Evolutionary conservation across 2,888 invertebrate genomes (phyloP), one percentile per base, ranked within the genome.

Genomic region (Drosophila percnosoma): DNA sequence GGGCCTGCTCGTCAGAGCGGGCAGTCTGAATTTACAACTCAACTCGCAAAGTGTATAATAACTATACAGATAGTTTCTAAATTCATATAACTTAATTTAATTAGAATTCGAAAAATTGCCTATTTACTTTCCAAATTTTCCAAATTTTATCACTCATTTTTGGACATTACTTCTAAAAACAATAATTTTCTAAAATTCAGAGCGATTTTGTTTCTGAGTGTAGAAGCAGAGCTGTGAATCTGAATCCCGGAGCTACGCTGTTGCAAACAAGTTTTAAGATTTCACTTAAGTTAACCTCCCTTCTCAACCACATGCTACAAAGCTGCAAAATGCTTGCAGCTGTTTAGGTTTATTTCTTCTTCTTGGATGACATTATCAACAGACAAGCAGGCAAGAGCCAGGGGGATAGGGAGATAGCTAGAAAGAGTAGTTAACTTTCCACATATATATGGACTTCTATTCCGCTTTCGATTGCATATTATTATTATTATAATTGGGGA

Each of bases 311-410:
- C 18, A 27, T 2, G 31, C 18, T 2, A n/a, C 51, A 54, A 42
- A 13, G 42, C 11, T 11, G 40, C 52, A 34, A 75, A 79, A 40
- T 75, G 80, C 40, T 42, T 48, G 48, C 80, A 75, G 75, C 80
- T 75, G 76, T 54, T 80, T 52, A 27, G 67, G 80, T 13, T 66
- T 62, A 54, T 13, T 40, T 58, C 38, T 36, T 58, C 33, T 10
- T 24, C 48, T 49, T 24, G 24, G 42, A 31, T 38, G 36, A 15
- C 36, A 33, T 33, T 11, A 27, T 10, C 13, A 58, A 59, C 55
- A 40, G 29, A 29, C 7, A 36, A n/a, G 15, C 27, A 15, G 13
- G 24, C 11, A 18, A 31, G n/a, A 18, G 1, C 1, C 4, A 21
- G 10, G 10, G 33, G 18, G 13, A 7, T 15, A 15, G 4, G 21